These are phyloP conservation scores for Lacanobia wlatinum DNA, from an alignment of 2,888 invertebrate genomes.

Conservation along the genomic window DNA sequence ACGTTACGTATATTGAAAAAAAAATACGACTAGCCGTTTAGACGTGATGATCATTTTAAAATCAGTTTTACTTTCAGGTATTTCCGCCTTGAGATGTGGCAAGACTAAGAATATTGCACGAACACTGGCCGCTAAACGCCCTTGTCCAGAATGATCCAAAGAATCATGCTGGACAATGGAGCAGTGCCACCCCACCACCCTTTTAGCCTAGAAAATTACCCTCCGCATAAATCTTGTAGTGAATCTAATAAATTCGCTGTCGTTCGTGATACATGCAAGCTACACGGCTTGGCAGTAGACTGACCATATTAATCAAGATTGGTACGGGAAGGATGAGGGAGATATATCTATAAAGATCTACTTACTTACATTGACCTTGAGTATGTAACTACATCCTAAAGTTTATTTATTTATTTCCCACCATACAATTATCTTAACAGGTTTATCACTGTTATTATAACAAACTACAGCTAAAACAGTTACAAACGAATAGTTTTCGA, in stretches of 20 bases:
- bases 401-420: no score
- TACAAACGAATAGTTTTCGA: no score
- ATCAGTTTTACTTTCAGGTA: no score
- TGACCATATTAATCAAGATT: conserved; percentile 26
- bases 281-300: conserved; percentile 16
- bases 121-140: neutral
- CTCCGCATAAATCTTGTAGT: conserved; percentile 35
- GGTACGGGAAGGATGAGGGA: neutral
- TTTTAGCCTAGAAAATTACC: conserved; percentile 14
- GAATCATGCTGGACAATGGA: neutral
- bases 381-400: neutral
- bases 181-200: neutral
- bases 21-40: no score
- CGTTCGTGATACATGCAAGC: conserved; percentile 7
- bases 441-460: no score
- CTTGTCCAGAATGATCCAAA: neutral
- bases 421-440: no score
- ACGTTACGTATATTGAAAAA: no score
- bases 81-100: neutral
- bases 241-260: conserved; percentile 33
- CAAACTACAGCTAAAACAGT: no score
- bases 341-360: neutral
- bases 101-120: neutral
- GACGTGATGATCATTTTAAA: no score
- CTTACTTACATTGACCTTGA: neutral